phyloP scores from a whole-genome alignment of 2,888 invertebrate genomes.

The Odontocerum albicorne region DNA sequence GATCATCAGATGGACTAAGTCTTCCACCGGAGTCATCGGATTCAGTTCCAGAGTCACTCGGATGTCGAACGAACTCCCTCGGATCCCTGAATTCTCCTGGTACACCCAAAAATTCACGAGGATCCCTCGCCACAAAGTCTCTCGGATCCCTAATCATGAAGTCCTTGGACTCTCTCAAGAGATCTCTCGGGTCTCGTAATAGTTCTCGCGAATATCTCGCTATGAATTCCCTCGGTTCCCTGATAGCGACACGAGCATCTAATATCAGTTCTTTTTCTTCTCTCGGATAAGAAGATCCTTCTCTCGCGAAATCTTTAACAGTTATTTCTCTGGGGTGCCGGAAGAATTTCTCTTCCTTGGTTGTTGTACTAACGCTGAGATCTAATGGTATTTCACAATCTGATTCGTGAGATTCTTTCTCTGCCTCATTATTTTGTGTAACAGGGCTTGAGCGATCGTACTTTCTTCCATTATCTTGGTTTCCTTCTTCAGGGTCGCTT shows the following conservation, averaged over 20 bases:
- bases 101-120: constrained; percentile 42
- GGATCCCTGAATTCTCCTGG: constrained; percentile 44
- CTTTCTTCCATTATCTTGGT: too few relatives aligned
- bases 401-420: constrained; percentile 37
- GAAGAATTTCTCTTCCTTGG: constrained; percentile 33
- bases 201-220: constrained; percentile 37
- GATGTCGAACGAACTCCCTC: constrained; percentile 44
- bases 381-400: constrained; percentile 75
- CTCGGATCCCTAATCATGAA: constrained; percentile 45
- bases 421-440: constrained; percentile 5
- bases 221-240: constrained; percentile 39
- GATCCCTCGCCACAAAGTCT: constrained; percentile 38
- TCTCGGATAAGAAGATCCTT: constrained; percentile 43
- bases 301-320: constrained; percentile 55
- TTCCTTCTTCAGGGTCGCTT: constrained; percentile 37
- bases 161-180: constrained; percentile 55
- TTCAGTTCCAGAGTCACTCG: constrained; percentile 73
- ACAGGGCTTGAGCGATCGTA: too few relatives aligned
- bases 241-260: constrained; percentile 37
- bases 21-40: constrained; percentile 80
- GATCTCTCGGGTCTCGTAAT: constrained; percentile 53
- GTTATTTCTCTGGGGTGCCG: constrained; percentile 52
- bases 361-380: constrained; percentile 62
- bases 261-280: constrained; percentile 29
- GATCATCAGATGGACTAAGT: constrained; percentile 62